Base-by-base conservation (phyloP, 2,113 vertebrate genomes). In the Podarcis muralis region DNA sequence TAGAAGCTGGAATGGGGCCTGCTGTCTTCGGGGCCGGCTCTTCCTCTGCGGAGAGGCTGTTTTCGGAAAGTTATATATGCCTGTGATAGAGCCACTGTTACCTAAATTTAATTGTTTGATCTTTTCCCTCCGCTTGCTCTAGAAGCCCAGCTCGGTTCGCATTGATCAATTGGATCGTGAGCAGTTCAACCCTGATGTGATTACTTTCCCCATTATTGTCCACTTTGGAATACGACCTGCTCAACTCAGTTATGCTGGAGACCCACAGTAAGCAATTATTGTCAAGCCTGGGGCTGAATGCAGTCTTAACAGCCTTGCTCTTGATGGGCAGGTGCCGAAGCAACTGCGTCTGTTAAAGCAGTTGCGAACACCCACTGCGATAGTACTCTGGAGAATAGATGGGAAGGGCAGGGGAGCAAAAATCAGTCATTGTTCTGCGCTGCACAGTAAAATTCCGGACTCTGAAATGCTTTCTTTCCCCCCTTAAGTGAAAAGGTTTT, bases 61-160 rank as follows among this genome's bases (percentile, higher is more conserved):
- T 66, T 66, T 66, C 22, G 23, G 20, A 25, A 66, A 66, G 65
- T 66, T 66, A 25, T 66, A 90, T 43, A 15, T n/a, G 90, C 66
- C 91, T 91, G 35, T 37, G 16, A 12, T 59, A 43, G 11, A 88
- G 15, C 13, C 85, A 30, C 72, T 91, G 80, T 89, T 87, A 85
- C 79, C 93, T 88, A 76, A 43, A n/a, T 92, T 2, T 88, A 6
- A 85, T 8, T 12, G 87, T 92, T 91, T 92, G 32, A 79, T 93
- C 94, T 94, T 92, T 77, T 92, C 87, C 53, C 18, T 81, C 53
- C 7, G 37, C 15, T 81, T n/a, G 3, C 53, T 78, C 72, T 94
- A 99, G 99, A 99, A 99, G 95, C 99, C 99, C 75, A 99, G 98
- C 95, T 99, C 99, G 1, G 99, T 99, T 95, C 98, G 99, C n/a